phyloP scores from a whole-genome alignment of 2,113 vertebrate species.

The Pantherophis guttatus region DNA sequence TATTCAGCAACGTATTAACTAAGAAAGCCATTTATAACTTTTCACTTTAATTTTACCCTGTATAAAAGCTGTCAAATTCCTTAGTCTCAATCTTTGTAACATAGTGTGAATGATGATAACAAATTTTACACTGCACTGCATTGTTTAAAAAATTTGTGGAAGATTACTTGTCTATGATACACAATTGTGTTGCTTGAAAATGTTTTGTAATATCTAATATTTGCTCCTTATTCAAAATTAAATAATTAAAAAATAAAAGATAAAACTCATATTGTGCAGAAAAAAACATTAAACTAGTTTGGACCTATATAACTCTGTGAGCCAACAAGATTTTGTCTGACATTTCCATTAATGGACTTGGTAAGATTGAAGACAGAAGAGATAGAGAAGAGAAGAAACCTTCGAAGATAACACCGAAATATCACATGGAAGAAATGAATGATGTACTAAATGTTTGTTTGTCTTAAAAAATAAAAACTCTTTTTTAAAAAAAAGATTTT shows the following conservation, averaged over 20 bases:
- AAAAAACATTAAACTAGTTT: neutral
- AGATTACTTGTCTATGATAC: neutral
- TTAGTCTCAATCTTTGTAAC: neutral
- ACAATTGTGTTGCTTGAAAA: neutral
- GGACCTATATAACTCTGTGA: neutral
- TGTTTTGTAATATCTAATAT: neutral
- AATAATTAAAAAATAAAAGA: neutral
- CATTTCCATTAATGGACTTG: neutral
- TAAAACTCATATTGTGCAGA: neutral
- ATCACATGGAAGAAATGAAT: too few species aligned
- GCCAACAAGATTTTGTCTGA: neutral
- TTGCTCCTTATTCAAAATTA: neutral
- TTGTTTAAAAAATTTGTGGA: neutral
- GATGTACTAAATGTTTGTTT: too few species aligned
- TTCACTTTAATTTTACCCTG: neutral
- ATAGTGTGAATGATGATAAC: slow-evolving; percentile 15
- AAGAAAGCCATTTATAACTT: neutral
- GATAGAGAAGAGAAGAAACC: too few species aligned
- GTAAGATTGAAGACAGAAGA: too few species aligned
- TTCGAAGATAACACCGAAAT: too few species aligned
- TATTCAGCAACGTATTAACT: neutral
- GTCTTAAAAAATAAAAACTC: too few species aligned
- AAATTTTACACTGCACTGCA: neutral
- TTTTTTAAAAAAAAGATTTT: too few species aligned
- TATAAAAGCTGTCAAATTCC: neutral